phyloP scores from a whole-genome alignment of 2,797 vertebrate genomes.

The Darevskia nairensis region DNA sequence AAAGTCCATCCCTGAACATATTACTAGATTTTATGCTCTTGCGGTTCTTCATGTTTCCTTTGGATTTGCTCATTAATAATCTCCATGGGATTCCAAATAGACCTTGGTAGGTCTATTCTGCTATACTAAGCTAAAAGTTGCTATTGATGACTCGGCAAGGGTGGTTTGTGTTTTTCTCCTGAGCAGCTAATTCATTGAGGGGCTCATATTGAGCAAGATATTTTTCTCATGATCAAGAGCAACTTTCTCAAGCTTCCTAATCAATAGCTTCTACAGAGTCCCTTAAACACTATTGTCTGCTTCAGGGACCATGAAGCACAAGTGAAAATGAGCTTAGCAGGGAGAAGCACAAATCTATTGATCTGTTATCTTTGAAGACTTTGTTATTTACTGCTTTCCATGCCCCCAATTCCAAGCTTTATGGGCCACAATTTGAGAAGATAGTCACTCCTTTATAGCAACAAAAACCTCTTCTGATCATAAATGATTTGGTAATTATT shows the following conservation, averaged over 20 bases:
- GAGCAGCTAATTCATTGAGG: constrained; percentile 18
- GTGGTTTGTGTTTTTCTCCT: not conserved
- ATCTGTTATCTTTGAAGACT: constrained; percentile 33
- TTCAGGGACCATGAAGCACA: constrained; percentile 70
- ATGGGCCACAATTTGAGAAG: constrained; percentile 36
- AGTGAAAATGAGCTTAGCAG: constrained; percentile 71
- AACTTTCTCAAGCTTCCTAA: constrained; percentile 27
- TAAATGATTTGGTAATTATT: accelerated
- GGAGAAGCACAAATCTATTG: constrained; percentile 64
- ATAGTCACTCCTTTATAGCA: constrained; percentile 5
- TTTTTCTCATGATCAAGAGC: constrained; percentile 13
- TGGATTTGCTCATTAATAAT: constrained; percentile 9
- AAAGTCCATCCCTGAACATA: not conserved
- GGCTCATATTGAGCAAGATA: not conserved
- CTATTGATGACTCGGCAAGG: not conserved
- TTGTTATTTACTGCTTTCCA: constrained; percentile 38
- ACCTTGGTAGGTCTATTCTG: not conserved
- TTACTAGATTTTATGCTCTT: not conserved
- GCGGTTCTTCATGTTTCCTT: not conserved
- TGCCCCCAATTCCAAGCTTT: constrained; percentile 40
- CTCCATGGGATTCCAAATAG: constrained; percentile 3
- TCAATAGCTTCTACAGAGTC: constrained; percentile 58
- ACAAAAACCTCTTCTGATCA: accelerated
- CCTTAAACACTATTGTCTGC: constrained; percentile 61
- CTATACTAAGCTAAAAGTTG: constrained; percentile 1